Evolutionary conservation across 2,113 vertebrate species (phyloP).

Genomic region (Dasypus novemcinctus): DNA sequence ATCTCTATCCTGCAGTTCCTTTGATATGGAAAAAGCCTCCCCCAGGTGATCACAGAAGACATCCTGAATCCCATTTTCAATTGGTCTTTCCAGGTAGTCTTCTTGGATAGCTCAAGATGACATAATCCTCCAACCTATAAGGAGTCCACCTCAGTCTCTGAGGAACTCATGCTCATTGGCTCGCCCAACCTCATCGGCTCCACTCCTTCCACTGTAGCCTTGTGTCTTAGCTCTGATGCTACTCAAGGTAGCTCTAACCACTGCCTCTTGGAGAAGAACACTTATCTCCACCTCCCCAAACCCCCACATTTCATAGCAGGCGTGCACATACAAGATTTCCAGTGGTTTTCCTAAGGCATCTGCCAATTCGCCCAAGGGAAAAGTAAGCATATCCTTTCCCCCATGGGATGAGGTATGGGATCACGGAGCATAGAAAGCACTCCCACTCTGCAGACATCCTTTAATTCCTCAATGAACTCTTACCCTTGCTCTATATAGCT

Average conservation of each 20-base stretch:
- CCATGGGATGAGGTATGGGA: fast-evolving
- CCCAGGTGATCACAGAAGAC: not conserved
- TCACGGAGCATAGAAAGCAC: not conserved
- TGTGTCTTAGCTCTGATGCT: not conserved
- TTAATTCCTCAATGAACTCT: not conserved
- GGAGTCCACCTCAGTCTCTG: fast-evolving
- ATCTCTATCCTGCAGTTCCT: not conserved
- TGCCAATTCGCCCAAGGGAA: not conserved
- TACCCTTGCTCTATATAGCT: not conserved
- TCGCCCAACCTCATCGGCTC: not conserved
- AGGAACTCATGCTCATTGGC: not conserved
- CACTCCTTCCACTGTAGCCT: not conserved
- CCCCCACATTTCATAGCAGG: not conserved
- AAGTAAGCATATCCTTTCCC: not conserved
- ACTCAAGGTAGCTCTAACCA: no score
- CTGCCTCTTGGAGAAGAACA: not conserved
- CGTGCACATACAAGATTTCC: not conserved
- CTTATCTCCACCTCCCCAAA: no score
- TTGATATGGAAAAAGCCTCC: not conserved
- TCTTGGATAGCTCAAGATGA: not conserved
- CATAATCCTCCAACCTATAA: not conserved
- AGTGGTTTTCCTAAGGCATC: not conserved
- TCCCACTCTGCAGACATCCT: not conserved
- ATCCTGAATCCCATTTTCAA: not conserved
- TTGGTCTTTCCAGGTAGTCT: not conserved